These are phyloP conservation scores for Choristoneura fumiferana DNA, from an alignment of 1,140 invertebrate species.

Conservation along the genomic window DNA sequence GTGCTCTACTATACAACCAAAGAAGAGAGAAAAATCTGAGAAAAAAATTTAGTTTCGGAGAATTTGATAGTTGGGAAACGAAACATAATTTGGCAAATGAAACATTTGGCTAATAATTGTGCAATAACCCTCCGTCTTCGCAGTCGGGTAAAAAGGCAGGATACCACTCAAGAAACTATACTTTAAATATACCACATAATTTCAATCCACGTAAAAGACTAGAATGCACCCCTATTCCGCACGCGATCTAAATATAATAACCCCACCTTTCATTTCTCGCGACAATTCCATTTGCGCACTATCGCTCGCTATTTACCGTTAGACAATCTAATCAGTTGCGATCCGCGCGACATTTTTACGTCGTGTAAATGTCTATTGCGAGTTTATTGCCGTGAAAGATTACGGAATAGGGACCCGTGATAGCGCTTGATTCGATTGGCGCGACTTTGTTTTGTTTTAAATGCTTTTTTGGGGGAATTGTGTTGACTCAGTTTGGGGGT, in stretches of 20 bases:
- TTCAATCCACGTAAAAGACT: neutral
- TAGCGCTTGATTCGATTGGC: conserved; percentile 8
- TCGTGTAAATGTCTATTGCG: conserved; percentile 4
- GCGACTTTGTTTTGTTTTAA: neutral
- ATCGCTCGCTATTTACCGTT: conserved; percentile 12
- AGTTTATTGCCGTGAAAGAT: conserved; percentile 10
- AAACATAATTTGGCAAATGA: too few species aligned
- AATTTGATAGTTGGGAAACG: too few species aligned
- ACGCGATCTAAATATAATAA: conserved; percentile 6
- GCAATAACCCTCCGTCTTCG: too few species aligned
- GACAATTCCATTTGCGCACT: conserved; percentile 12
- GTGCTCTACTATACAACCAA: too few species aligned
- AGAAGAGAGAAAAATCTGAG: too few species aligned
- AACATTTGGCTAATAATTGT: too few species aligned
- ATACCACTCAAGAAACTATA: too few species aligned
- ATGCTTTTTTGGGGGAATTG: neutral
- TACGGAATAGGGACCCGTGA: neutral
- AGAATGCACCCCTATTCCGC: too few species aligned
- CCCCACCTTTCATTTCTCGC: neutral
- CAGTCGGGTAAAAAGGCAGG: too few species aligned
- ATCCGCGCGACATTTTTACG: conserved; percentile 1
- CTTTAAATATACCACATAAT: too few species aligned
- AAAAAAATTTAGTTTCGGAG: too few species aligned
- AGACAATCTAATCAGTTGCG: conserved; percentile 8
- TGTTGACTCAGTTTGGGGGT: neutral